Base-by-base conservation (phyloP, 1,140 invertebrate genomes). In the Drosophila rhopaloa region DNA sequence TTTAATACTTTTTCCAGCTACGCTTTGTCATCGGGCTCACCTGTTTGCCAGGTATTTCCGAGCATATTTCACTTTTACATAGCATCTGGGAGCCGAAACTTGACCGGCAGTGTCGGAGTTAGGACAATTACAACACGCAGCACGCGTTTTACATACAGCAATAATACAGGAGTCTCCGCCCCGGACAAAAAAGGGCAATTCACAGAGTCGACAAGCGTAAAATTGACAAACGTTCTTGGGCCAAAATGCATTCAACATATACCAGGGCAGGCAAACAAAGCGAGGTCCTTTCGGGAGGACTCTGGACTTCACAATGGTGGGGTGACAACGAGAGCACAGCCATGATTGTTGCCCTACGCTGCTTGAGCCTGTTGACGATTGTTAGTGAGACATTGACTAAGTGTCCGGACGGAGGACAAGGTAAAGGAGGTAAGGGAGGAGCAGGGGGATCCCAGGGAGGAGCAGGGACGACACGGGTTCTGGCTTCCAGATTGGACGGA, bases 341-440 rank as follows among this genome's bases (percentile, higher is more conserved):
- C 79, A 61, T 63, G 78, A 83, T 76, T 66, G 62, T 61, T 61
- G 70, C 72, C 74, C 60, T 63, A 88, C 79, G 83, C 83, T 88
- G 76, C 83, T 86, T 76, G 83, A 86, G 84, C 83, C 83, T 86
- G 83, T 88, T 86, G 83, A 86, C 83, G 86, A 88, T 89, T 88
- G 84, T 88, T 88, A 89, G 84, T 83, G 80, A 88, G 84, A 88
- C 85, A 88, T 89, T 88, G 84, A 88, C 84, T 75, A 74, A 89
- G 84, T 89, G 84, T 84, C 75, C 63, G 57, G 51, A 13, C 43
- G 41, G 41, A 65, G 61, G 32, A 29, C 40, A 29, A 46, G 29
- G 40, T 63, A 24, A 24, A 24, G 24, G 24, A 24, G 32, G n/a
- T 44, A 9, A 29, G 5, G 32, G 29, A 41, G n/a, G 35, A 46